These are phyloP conservation scores for Paragorgia papillata DNA, from an alignment of 92 coral and sea anemone species.

Conservation along the genomic window DNA sequence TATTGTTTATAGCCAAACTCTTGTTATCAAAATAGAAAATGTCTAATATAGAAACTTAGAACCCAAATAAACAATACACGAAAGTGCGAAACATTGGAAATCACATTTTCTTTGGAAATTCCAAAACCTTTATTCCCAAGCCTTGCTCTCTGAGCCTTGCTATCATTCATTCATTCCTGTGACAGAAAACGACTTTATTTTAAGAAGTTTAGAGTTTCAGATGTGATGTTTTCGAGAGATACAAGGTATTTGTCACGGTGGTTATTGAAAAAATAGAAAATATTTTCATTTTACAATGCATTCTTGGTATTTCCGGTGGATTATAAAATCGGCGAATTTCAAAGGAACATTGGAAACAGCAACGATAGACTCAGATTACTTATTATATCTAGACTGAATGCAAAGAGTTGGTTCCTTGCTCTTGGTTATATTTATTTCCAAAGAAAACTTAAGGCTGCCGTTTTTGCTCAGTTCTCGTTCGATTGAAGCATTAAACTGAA, in stretches of 20 bases:
- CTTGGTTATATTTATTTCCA: not conserved
- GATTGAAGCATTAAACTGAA: too few species aligned
- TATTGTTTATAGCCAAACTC: too few species aligned
- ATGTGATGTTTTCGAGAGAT: not conserved
- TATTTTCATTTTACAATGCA: conserved; percentile 42
- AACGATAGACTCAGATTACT: conserved; percentile 7
- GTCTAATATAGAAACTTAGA: too few species aligned
- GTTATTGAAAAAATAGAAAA: conserved; percentile 27
- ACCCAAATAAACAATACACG: too few species aligned
- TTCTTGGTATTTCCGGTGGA: conserved; percentile 44
- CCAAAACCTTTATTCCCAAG: too few species aligned
- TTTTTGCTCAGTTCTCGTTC: too few species aligned
- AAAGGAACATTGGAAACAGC: conserved; percentile 28
- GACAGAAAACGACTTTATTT: not conserved
- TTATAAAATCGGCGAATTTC: conserved; percentile 38
- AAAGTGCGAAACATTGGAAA: too few species aligned
- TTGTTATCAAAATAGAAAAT: too few species aligned
- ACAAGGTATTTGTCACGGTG: conserved; percentile 27
- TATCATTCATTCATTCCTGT: too few species aligned
- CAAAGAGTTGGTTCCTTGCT: not conserved
- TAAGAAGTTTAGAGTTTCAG: not conserved
- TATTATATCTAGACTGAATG: not conserved
- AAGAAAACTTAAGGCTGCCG: too few species aligned
- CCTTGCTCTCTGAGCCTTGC: too few species aligned
- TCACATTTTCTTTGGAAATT: too few species aligned